Base-by-base conservation (phyloP, 1,140 invertebrate species). In the Helicoverpa armigera region DNA sequence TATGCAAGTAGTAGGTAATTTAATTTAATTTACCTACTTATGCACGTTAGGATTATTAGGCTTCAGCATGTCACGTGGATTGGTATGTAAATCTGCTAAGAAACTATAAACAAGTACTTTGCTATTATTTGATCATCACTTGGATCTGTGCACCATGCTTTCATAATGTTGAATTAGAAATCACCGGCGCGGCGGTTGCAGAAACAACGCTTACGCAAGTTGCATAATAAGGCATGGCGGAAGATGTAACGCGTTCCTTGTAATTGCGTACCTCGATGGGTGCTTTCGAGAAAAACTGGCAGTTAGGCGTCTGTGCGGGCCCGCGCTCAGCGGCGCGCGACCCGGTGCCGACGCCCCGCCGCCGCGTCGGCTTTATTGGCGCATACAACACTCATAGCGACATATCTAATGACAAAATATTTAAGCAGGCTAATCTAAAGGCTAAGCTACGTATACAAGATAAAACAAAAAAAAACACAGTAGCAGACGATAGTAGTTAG, bases 261-360 rank as follows among this genome's bases (percentile, higher is more conserved):
- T 73, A 70, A 70, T 70, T 70, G 67, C 67, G 67, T 53, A 53
- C 67, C 67, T 70, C 67, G 67, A 70, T 70, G 67, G 67, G 18
- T 70, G 67, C 67, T 70, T 70, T 70, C 23, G 67, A 70, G 67
- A 70, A 70, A 70, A 70, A 31, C 67, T 70, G 67, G 48, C 48
- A 70, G 67, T 70, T 53, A 51, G 18, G 67, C 67, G 67, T 70
- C 67, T 31, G 67, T n/a, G 18, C 16, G 67, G 43, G 35, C 67
- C 67, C 18, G 48, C 10, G 50, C 18, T 16, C 16, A 16, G 31
- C 3, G 14, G 16, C 13, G 63, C 16, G 9, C 63, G 63, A 9
- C 31, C 14, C 31, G 18, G 11, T 14, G 2, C 31, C 13, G 31
- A n/a, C 29, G 29, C 31, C 29, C 63, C 63, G 35, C 63, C 63